These are phyloP conservation scores for Apis mellifera DNA, from an alignment of 1,140 invertebrate species.

Conservation along the genomic window DNA sequence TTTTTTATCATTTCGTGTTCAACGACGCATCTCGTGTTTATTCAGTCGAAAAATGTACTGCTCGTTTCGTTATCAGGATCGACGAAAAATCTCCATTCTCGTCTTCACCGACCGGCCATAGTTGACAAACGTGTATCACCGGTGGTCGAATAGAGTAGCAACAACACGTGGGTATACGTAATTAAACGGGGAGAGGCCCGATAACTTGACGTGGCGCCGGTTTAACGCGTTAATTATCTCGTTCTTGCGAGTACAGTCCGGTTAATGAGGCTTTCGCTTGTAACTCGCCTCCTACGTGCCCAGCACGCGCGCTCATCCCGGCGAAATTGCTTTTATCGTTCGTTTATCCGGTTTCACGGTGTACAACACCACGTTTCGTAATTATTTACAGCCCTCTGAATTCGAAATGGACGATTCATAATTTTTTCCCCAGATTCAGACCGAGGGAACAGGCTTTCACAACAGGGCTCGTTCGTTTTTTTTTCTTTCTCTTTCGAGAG, in stretches of 20 bases:
- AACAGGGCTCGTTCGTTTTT: neutral
- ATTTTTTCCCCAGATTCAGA: constrained; percentile 2
- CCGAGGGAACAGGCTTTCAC: too few species aligned
- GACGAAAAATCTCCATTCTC: neutral
- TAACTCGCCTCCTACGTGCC: constrained; percentile 69
- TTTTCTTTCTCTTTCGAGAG: too few species aligned
- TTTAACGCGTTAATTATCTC: constrained; percentile 77
- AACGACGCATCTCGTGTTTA: too few species aligned
- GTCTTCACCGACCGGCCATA: neutral
- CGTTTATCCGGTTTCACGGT: constrained; percentile 31
- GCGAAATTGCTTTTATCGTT: constrained; percentile 48
- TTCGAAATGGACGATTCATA: neutral
- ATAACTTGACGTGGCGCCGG: constrained; percentile 70
- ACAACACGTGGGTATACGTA: constrained; percentile 69
- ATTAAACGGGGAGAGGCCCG: constrained; percentile 71
- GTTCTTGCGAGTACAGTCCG: constrained; percentile 59
- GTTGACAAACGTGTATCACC: constrained; percentile 53
- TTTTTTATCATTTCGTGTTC: too few species aligned
- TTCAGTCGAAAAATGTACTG: too few species aligned
- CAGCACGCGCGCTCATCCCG: constrained; percentile 38
- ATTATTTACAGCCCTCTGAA: constrained; percentile 41
- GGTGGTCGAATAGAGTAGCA: constrained; percentile 65
- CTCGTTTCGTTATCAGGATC: neutral
- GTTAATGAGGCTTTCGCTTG: constrained; percentile 61
- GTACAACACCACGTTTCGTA: neutral